Evolutionary conservation across 2,888 invertebrate species (phyloP), one percentile per base, ranked within the genome.

Genomic region (Chirona hameri): DNA sequence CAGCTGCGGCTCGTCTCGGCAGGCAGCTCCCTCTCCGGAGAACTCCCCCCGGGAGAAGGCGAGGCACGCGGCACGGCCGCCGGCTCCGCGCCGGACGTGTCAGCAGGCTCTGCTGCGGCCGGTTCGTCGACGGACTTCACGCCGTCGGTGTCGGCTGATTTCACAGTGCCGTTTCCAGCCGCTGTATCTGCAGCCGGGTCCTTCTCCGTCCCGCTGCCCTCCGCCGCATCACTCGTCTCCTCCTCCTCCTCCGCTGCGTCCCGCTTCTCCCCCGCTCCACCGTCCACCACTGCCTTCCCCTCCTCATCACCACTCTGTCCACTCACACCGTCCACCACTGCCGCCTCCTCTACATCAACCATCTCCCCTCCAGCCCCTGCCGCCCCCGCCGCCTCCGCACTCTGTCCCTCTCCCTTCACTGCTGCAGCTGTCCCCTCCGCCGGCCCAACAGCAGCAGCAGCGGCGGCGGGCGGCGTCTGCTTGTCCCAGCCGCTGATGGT

Each of bases 401-500:
- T 29, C 21, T 39, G 5, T 0, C 12, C 76, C 31, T 7, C 76
- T 5, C 39, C 18, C 39, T 82, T 31, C 55, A 52, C 55, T 27
- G 79, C 82, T 27, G 39, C 55, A 12, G 52, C 46, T 21, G 76
- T 14, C 24, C n/a, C 46, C 48, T 82, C 29, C 27, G 24, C 48
- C n/a, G n/a, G n/a, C n/a, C n/a, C n/a, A n/a, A n/a, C n/a, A n/a
- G n/a, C n/a, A n/a, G n/a, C n/a, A n/a, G 21, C 55, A 18, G 21
- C 52, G 1, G 27, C 31, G 31, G 55, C 60, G 3, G 9, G n/a
- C 14, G n/a, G 69, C 69, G n/a, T n/a, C 0, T 29, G 76, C 79
- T 84, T 82, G 79, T 86, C 86, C 85, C 86, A 86, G 55, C 98
- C 98, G 0, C 97, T 97, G 86, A 98, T 98, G 81, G 98, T 98